phyloP scores from a whole-genome alignment of 1,140 invertebrate genomes.

The Protaetia brevitarsis region DNA sequence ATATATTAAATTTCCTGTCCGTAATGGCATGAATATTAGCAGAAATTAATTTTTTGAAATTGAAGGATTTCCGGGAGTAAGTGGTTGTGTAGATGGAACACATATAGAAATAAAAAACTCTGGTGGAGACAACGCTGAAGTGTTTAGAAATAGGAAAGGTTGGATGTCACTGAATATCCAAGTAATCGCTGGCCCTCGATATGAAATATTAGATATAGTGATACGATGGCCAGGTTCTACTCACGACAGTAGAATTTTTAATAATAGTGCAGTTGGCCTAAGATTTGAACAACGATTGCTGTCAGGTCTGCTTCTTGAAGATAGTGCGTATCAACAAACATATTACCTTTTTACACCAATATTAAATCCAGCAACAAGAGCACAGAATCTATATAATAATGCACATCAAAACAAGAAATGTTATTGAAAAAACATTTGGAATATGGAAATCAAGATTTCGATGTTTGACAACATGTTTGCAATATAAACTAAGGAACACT shows the following conservation, averaged over 20 bases:
- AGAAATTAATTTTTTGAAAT: neutral
- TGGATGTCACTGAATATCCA: constrained; percentile 20
- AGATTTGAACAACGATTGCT: constrained; percentile 9
- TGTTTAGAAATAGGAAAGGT: constrained; percentile 20
- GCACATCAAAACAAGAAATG: constrained; percentile 17
- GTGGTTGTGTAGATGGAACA: constrained; percentile 6
- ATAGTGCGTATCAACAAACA: constrained; percentile 20
- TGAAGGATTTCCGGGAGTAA: constrained; percentile 19
- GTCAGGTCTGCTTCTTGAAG: neutral
- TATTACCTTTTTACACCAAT: constrained; percentile 6
- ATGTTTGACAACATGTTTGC: constrained; percentile 3
- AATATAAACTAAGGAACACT: constrained; percentile 4
- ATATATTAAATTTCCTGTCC: constrained; percentile 3
- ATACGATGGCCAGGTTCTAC: constrained; percentile 18
- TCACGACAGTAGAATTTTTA: constrained; percentile 22
- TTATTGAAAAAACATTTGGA: constrained; percentile 17
- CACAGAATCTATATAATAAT: constrained; percentile 19
- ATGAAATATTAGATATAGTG: constrained; percentile 14
- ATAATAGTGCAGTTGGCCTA: neutral
- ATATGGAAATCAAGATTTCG: constrained; percentile 17
- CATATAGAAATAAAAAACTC: constrained; percentile 20
- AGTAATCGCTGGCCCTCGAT: constrained; percentile 4
- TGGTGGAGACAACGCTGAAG: neutral
- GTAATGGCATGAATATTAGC: neutral
- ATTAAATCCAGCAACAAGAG: neutral